Percentiles rank a stretch among this genome's conserved stretches.
Conservation (phyloP, 2,888 invertebrate species). For the Apotomis turbidana region DNA sequence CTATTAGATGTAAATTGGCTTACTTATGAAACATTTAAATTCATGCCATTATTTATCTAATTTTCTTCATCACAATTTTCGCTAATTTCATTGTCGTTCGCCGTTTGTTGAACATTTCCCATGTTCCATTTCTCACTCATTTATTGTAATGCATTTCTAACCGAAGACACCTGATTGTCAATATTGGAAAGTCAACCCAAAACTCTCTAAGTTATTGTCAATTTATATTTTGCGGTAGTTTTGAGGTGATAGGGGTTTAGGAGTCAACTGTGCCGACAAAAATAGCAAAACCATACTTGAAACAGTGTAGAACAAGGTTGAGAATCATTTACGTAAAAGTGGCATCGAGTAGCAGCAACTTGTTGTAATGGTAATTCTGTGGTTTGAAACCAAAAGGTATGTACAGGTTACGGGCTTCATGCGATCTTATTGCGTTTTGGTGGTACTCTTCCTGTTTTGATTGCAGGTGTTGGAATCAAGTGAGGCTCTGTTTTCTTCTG, state of each 20-base stretch:
- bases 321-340: background rate
- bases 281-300: background rate
- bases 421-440: background rate
- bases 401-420: background rate
- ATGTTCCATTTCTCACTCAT: slow-evolving; percentile 36
- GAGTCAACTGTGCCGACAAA: background rate
- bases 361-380: slow-evolving; percentile 16
- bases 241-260: slow-evolving; percentile 27
- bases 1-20: too few relatives aligned
- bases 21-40: too few relatives aligned
- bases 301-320: background rate
- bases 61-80: background rate
- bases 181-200: slow-evolving; percentile 36
- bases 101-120: slow-evolving; percentile 15
- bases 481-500: slow-evolving; percentile 32
- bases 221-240: slow-evolving; percentile 34
- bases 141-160: slow-evolving; percentile 36
- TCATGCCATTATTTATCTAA: background rate
- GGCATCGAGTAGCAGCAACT: slow-evolving; percentile 6
- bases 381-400: slow-evolving; percentile 3
- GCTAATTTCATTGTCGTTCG: background rate
- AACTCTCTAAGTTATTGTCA: slow-evolving; percentile 24
- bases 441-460: slow-evolving; percentile 19
- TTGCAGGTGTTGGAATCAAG: slow-evolving; percentile 32
- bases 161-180: slow-evolving; percentile 26